Percentiles rank a stretch among this genome's conserved stretches.
Conservation (phyloP, 1,140 invertebrate genomes). For the Schlechtendalia chinensis region DNA sequence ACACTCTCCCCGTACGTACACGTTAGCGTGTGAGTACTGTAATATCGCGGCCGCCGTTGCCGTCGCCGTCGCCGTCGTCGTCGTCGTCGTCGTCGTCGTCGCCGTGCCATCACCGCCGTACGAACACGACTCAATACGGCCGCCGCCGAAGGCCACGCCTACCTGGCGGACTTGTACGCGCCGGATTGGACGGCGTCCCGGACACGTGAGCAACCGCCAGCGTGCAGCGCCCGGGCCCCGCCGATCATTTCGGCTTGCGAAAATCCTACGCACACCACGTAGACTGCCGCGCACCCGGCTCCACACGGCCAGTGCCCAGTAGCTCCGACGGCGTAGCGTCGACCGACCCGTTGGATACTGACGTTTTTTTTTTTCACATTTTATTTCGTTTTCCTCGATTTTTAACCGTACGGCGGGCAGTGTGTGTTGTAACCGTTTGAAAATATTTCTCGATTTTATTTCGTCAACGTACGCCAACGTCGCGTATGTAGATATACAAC, state of each 20-base stretch:
- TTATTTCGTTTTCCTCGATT: background rate
- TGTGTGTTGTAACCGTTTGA: background rate
- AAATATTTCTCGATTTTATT: too few relatives aligned
- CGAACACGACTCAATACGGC: conserved; percentile 38
- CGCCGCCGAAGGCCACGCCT: conserved; percentile 18
- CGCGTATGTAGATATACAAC: background rate
- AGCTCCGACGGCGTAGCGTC: conserved; percentile 21
- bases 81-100: background rate
- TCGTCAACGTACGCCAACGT: background rate
- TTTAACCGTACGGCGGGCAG: background rate
- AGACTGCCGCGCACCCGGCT: conserved; percentile 37
- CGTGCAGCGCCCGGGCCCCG: conserved; percentile 48
- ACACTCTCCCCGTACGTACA: background rate
- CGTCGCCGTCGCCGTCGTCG: too few relatives aligned
- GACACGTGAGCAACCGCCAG: conserved; percentile 49
- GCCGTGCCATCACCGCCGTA: background rate
- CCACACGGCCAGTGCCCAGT: conserved; percentile 32
- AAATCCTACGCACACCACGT: conserved; percentile 48
- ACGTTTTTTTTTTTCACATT: conserved; percentile 3
- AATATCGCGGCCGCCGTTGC: background rate
- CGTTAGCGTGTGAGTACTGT: background rate
- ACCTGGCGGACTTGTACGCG: conserved; percentile 41
- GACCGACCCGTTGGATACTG: background rate
- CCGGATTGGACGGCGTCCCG: conserved; percentile 39
- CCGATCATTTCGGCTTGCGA: conserved; percentile 48